These are phyloP conservation scores for Oreochromis grahami DNA, from an alignment of 2,797 vertebrate genomes.

Conservation along the genomic window DNA sequence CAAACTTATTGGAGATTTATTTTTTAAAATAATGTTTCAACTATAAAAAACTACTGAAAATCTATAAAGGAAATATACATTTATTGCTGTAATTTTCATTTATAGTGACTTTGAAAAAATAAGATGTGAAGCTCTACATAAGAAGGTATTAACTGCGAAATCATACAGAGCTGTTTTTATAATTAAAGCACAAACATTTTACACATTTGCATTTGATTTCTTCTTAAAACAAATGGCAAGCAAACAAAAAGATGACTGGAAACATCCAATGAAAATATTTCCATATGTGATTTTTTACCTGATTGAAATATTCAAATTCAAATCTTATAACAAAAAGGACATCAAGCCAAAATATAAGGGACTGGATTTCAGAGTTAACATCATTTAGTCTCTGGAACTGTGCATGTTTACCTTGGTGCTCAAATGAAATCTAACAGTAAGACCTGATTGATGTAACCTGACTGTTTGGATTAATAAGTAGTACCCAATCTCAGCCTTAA, in stretches of 20 bases:
- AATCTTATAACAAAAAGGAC: neutral
- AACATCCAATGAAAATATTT: neutral
- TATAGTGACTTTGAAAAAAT: neutral
- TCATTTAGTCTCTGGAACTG: neutral
- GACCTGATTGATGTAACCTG: neutral
- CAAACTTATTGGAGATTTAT: neutral
- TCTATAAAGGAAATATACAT: neutral
- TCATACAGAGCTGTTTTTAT: neutral
- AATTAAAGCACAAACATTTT: accelerated
- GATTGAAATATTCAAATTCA: neutral
- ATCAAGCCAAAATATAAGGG: neutral
- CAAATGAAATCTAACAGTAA: neutral
- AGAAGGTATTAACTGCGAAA: neutral
- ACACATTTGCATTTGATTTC: neutral
- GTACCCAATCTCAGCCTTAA: neutral
- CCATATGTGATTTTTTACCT: neutral
- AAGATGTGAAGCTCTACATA: neutral
- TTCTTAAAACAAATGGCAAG: neutral
- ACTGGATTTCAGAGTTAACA: neutral
- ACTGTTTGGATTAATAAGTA: neutral
- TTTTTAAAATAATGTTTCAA: neutral
- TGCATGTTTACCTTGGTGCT: neutral
- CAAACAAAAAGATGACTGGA: too few relatives aligned
- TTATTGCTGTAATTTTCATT: neutral
- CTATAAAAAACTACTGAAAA: neutral